Evolutionary conservation across 2,797 vertebrate species (phyloP), one percentile per base, ranked within the genome.

Genomic region (Darevskia nairensis): DNA sequence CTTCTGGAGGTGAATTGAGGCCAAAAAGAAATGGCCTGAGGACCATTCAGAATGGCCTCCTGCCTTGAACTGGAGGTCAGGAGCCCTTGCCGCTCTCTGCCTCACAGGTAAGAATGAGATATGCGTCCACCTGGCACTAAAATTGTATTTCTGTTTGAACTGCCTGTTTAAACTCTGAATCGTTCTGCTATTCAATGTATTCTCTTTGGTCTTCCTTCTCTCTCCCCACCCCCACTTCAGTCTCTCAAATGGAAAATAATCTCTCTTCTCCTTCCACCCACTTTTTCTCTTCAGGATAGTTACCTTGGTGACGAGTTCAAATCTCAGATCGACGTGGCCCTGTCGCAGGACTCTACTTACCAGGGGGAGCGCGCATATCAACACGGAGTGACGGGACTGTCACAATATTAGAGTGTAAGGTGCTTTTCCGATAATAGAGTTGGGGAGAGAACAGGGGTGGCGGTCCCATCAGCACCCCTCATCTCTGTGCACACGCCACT

Each of bases 261-360:
- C 39, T 19, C 13, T 39, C 3, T 4, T n/a, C 4, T 19, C 17
- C 39, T 6, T 3, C 15, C 19, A 21, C 11, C 19, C 80, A 5
- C 1, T 75, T 88, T 90, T 80, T 8, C 0, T 93, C 78, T 95
- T 1, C 97, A 99, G 99, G 99, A 99, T 97, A 99, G 99, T 95
- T 99, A 99, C 96, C 97, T 99, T 93, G 99, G 99, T 9, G 99
- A 99, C 90, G 99, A 99, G 97, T 99, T 99, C 96, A 99, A 99
- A 96, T 99, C 99, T 88, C 99, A 99, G 96, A 99, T 99, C 23
- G 99, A 99, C 4, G 98, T 99, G 97, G 99, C 99, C 10, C 96
- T 99, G 97, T 99, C 99, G 68, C 99, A 99, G 97, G 99, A 99
- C 96, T 99, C 99, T 19, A 99, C 99, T 29, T 99, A 99, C 98